Evolutionary conservation across 2,113 vertebrate species (phyloP).

Genomic region (Leptodactylus fuscus): DNA sequence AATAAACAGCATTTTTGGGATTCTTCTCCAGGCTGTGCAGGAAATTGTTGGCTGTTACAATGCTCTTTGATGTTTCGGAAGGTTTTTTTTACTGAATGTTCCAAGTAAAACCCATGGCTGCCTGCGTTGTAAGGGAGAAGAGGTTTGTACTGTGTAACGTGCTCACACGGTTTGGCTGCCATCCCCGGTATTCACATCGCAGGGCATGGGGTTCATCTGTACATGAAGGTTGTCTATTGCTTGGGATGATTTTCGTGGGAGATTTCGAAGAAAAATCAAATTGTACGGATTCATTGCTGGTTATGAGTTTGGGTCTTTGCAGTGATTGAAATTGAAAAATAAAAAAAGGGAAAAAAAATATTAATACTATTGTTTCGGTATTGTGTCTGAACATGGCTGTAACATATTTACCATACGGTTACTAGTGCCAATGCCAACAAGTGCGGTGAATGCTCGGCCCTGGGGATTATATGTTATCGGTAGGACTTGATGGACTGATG

Average conservation of each 20-base stretch:
- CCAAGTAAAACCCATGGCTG: background rate
- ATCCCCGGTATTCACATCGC: background rate
- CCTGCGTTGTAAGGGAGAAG: background rate
- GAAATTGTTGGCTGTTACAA: conserved; percentile 18
- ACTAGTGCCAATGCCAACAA: too few species aligned
- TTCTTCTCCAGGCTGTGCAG: conserved; percentile 12
- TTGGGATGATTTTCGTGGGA: background rate
- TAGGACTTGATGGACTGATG: too few species aligned
- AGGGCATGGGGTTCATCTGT: background rate
- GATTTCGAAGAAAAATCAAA: too few species aligned
- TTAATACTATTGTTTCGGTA: too few species aligned
- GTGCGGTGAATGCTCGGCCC: too few species aligned
- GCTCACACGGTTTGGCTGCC: background rate
- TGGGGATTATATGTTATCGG: too few species aligned
- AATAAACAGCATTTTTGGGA: conserved; percentile 28
- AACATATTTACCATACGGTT: too few species aligned
- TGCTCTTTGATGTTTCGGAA: conserved; percentile 16
- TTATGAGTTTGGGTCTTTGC: too few species aligned
- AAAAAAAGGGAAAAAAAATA: too few species aligned
- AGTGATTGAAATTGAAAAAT: too few species aligned
- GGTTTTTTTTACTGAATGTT: conserved; percentile 14
- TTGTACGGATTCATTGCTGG: background rate
- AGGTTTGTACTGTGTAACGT: background rate
- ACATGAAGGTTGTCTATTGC: background rate
- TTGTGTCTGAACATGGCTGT: too few species aligned